Conservation (phyloP, 1,140 invertebrate genomes). For the Meteorus sp. region DNA sequence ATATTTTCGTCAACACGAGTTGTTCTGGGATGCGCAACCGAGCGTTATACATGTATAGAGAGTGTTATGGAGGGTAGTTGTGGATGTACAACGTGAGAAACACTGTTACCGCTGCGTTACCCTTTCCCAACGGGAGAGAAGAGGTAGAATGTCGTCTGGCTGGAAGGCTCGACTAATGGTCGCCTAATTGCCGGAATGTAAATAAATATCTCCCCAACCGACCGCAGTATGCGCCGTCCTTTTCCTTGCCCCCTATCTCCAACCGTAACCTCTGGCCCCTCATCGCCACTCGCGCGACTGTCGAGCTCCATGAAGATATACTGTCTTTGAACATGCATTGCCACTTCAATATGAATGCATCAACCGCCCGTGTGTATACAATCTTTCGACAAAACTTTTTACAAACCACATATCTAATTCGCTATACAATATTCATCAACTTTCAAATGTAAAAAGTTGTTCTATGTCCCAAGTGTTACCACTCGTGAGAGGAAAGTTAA, state of each 20-base stretch:
- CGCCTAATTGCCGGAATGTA: slow-evolving; percentile 57
- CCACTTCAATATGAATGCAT: slow-evolving; percentile 44
- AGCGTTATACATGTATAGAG: slow-evolving; percentile 28
- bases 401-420: not conserved
- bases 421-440: too few species aligned
- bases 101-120: slow-evolving; percentile 6
- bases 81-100: slow-evolving; percentile 22
- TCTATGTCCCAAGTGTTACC: too few species aligned
- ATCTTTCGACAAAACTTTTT: not conserved
- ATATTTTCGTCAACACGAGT: slow-evolving; percentile 27
- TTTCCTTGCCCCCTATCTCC: not conserved
- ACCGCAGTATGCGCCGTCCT: slow-evolving; percentile 31
- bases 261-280: slow-evolving; percentile 3
- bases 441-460: too few species aligned
- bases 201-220: slow-evolving; percentile 56
- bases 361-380: not conserved
- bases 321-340: slow-evolving; percentile 53
- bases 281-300: slow-evolving; percentile 34
- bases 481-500: too few species aligned
- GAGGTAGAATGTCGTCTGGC: slow-evolving; percentile 30
- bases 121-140: slow-evolving; percentile 22
- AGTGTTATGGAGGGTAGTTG: too few species aligned
- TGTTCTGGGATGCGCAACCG: slow-evolving; percentile 30
- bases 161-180: slow-evolving; percentile 50
- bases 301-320: slow-evolving; percentile 55